Base-by-base conservation (phyloP, 2,888 invertebrate species). In the Acholoe squamosa region DNA sequence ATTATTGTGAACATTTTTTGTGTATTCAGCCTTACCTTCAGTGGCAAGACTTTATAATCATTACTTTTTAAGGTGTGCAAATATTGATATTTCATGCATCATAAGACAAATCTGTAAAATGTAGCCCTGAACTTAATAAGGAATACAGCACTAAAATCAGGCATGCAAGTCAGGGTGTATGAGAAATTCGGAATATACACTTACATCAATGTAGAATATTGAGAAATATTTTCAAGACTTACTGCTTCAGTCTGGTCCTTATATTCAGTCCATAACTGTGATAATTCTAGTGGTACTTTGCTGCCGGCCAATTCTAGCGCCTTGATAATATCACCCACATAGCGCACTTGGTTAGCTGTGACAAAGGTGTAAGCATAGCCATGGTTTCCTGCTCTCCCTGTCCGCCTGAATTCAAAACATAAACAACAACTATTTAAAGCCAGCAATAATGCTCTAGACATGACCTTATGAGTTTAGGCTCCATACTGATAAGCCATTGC, bases 321-420 rank as follows among this genome's bases (percentile, higher is more conserved):
- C 89, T 98, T 97, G 90, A 98, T 96, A 91, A 99, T 97, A 95
- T 99, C 99, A 16, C 98, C 99, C 0, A 99, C 97, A 96, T 99
- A 98, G 90, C 98, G 97, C 25, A 98, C 98, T 95, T 99, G 99
- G 92, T 99, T 99, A 0, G 98, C 97, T 0, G 99, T 98, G 12
- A 99, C 97, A 96, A 99, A 99, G 0, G 99, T 99, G 96, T 98
- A 99, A 0, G 99, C 99, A 96, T 97, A 98, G 7, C 99, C 99
- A 95, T 99, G 99, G 96, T 99, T 99, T 0, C 99, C 99, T 28
- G 97, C 97, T 88, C 97, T 93, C n/a, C 97, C 97, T 3, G 97
- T 97, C 22, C 97, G 95, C 12, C 97, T 96, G 91, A 91, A 94
- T 3, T 43, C 7, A 19, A 14, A 54, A 54, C 54, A 19, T 54